A percentile compares a stretch with the other conserved stretches of the same genome.
Evolutionary conservation across 1,140 invertebrate genomes (phyloP).

Genomic region (Euwallacea similis): DNA sequence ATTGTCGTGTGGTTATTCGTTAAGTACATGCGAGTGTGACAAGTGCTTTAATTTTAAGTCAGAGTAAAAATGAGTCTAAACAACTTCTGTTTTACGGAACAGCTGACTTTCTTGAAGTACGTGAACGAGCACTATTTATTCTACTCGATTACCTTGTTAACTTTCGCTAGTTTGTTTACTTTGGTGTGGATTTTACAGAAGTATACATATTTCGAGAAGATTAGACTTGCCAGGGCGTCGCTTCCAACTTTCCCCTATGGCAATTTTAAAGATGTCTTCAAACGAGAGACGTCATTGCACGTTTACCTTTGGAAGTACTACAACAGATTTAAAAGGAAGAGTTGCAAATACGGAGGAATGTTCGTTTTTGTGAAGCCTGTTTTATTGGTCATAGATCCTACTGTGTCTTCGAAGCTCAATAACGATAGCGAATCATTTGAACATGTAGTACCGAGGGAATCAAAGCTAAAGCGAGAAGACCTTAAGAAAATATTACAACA

Average conservation of each 20-base stretch:
- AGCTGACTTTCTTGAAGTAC: slow-evolving; percentile 24
- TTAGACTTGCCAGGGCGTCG: slow-evolving; percentile 15
- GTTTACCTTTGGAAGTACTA: slow-evolving; percentile 41
- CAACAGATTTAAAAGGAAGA: slow-evolving; percentile 41
- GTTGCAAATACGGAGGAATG: slow-evolving; percentile 38
- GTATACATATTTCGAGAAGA: slow-evolving; percentile 42
- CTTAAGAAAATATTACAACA: slow-evolving; percentile 24
- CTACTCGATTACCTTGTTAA: slow-evolving; percentile 37
- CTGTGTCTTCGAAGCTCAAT: slow-evolving; percentile 31
- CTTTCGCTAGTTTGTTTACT: slow-evolving; percentile 35
- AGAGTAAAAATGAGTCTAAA: slow-evolving; percentile 10
- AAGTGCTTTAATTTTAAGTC: background rate
- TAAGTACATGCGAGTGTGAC: no score
- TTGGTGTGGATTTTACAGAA: slow-evolving; percentile 36
- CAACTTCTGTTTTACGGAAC: slow-evolving; percentile 19
- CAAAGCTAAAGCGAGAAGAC: slow-evolving; percentile 4
- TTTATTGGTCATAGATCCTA: slow-evolving; percentile 29
- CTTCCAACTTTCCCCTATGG: slow-evolving; percentile 39
- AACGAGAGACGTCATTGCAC: slow-evolving; percentile 38
- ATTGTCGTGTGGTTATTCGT: no score
- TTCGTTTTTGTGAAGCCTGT: slow-evolving; percentile 40
- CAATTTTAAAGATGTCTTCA: slow-evolving; percentile 38
- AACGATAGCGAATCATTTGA: slow-evolving; percentile 34
- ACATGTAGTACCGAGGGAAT: slow-evolving; percentile 25
- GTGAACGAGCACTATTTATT: slow-evolving; percentile 35